These are phyloP conservation scores for Avahi laniger DNA, from an alignment of 2,797 vertebrate species.

Conservation along the genomic window DNA sequence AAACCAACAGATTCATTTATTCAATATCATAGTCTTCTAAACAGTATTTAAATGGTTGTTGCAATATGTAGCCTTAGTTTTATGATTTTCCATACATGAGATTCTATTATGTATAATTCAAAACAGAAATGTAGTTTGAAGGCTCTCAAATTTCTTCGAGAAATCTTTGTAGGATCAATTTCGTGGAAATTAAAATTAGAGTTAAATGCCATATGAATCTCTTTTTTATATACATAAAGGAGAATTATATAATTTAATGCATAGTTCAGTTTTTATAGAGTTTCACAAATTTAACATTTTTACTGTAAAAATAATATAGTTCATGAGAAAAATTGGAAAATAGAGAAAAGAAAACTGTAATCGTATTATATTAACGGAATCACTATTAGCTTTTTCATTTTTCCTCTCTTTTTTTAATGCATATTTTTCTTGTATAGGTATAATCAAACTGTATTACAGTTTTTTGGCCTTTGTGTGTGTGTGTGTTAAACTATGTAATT, in stretches of 20 bases:
- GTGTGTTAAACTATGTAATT: neutral
- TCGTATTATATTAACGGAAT: neutral
- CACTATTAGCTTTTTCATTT: neutral
- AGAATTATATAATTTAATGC: neutral
- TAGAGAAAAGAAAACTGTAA: neutral
- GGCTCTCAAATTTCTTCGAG: conserved; percentile 1
- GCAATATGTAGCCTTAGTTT: neutral
- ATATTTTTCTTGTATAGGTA: neutral
- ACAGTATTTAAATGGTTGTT: neutral
- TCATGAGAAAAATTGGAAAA: neutral
- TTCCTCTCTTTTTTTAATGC: neutral
- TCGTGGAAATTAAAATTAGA: conserved; percentile 60
- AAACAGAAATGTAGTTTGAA: conserved; percentile 1
- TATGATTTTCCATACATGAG: neutral
- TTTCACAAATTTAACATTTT: conserved; percentile 29
- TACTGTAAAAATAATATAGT: conserved; percentile 29
- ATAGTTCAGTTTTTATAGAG: neutral
- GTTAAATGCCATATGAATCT: conserved; percentile 50
- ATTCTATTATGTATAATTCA: neutral
- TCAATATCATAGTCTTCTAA: conserved; percentile 15
- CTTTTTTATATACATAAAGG: conserved; percentile 12
- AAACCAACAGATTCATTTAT: neutral
- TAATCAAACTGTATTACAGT: neutral
- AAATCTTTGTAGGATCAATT: conserved; percentile 51
- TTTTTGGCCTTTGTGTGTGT: neutral